Percentiles rank a stretch among this genome's conserved stretches.
These are phyloP conservation scores for Litocranius walleri DNA, from an alignment of 2,113 vertebrate genomes.

Conservation along the genomic window DNA sequence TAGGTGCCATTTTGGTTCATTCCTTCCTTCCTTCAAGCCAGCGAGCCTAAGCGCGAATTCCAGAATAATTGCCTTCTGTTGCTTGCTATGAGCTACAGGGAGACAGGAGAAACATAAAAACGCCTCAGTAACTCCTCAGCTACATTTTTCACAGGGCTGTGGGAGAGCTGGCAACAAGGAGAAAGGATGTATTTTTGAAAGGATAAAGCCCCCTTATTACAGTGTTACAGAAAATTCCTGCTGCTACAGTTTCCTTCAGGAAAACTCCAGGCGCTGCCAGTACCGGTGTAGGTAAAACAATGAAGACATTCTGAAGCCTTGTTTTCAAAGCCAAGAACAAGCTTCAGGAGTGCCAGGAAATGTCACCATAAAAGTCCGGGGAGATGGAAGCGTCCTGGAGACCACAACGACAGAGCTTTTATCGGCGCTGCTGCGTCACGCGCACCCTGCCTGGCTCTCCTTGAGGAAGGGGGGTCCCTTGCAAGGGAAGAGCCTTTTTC, in stretches of 20 bases:
- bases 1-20: not conserved
- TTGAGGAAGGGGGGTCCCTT: not conserved
- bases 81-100: not conserved
- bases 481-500: not conserved
- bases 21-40: not conserved
- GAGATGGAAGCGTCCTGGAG: not conserved
- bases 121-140: not conserved
- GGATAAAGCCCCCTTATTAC: constrained; percentile 30
- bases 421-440: fast-evolving
- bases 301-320: constrained; percentile 7
- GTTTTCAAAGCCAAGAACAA: constrained; percentile 24
- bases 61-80: not conserved
- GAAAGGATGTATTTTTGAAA: constrained; percentile 57
- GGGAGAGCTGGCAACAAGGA: constrained; percentile 38
- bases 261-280: not conserved
- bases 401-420: not conserved
- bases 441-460: not conserved
- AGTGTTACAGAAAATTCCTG: constrained; percentile 31
- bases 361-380: not conserved
- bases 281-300: not conserved
- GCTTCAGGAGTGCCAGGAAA: not conserved
- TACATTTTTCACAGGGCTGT: not conserved
- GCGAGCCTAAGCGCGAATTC: not conserved
- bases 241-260: constrained; percentile 17
- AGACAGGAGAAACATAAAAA: not conserved